phyloP scores from a whole-genome alignment of 1,140 invertebrate genomes.

The Orius laevigatus region DNA sequence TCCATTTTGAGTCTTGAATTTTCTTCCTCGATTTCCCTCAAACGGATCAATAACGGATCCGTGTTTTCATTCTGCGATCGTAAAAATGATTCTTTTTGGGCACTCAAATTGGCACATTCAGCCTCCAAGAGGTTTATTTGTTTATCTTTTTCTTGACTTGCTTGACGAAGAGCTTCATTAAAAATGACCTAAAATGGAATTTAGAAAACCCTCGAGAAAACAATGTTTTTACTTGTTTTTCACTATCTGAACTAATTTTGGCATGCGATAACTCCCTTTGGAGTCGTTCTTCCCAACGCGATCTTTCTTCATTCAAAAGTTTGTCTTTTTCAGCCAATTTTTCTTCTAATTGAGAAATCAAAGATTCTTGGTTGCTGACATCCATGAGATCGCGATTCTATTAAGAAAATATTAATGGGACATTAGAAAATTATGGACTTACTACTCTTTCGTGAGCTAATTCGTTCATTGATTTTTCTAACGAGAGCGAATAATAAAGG shows the following conservation, averaged over 20 bases:
- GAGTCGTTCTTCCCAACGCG: background rate
- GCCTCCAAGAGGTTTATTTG: too few relatives aligned
- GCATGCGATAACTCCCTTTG: background rate
- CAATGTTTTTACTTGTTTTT: too few relatives aligned
- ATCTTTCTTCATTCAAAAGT: background rate
- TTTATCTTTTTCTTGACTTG: too few relatives aligned
- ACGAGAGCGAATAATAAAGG: slow-evolving; percentile 45
- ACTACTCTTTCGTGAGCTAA: slow-evolving; percentile 57
- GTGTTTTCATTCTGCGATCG: background rate
- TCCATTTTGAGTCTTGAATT: background rate
- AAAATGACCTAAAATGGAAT: too few relatives aligned
- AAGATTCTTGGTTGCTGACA: too few relatives aligned
- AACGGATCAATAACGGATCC: too few relatives aligned
- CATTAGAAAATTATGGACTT: slow-evolving; percentile 13
- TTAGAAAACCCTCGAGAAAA: too few relatives aligned
- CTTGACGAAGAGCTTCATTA: too few relatives aligned
- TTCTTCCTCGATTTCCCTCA: background rate
- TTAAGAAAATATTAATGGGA: background rate
- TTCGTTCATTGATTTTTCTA: slow-evolving; percentile 63
- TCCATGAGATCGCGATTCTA: background rate
- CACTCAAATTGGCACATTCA: too few relatives aligned
- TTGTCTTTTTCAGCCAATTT: background rate
- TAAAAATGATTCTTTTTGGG: background rate
- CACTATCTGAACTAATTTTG: too few relatives aligned
- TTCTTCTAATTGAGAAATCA: background rate